Evolutionary conservation across 2,113 vertebrate species (phyloP), one percentile per base, ranked within the genome.

Genomic region (Isurus oxyrinchus): DNA sequence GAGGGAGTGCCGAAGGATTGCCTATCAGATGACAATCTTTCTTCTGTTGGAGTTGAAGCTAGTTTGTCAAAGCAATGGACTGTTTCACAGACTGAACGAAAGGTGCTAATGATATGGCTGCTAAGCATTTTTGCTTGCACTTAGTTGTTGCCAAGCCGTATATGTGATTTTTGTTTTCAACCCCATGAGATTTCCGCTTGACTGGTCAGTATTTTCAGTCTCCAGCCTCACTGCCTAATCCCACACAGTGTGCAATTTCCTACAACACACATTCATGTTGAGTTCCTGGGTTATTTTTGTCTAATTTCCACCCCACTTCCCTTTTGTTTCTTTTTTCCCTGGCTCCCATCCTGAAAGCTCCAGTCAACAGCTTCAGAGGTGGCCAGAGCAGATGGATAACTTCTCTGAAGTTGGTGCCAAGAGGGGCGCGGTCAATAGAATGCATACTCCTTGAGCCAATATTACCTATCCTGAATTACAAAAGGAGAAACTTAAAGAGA

Each of bases 11-110:
- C 2, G 6, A 76, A 76, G 72, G 27, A 76, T 31, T 0, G 10
- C n/a, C 13, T 84, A 44, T 44, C 79, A 44, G 79, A 84, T 44
- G 79, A 21, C 79, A 84, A 21, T 40, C 79, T 79, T 79, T n/a
- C 67, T 69, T 27, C 67, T 69, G 72, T 76, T 76, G 31, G 72
- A 76, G 72, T 91, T 91, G 55, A 35, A 57, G 1, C 55, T 35
- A 59, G 57, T 91, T 91, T 91, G 88, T 59, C 55, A 91, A 55
- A 91, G 91, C 13, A 40, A 94, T 55, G 88, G 55, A 57, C 88
- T 91, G 55, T 55, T 35, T 35, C 31, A 40, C 35, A 63, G 4
- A 14, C 21, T 0, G 25, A 63, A 63, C 35, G 59, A 94, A 63
- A 63, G 3, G 55, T 91, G 55, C 55, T 59, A 63, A 94, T 23